Evolutionary conservation across 2,113 vertebrate genomes (phyloP).

Genomic region (Glaucidium brasilianum): DNA sequence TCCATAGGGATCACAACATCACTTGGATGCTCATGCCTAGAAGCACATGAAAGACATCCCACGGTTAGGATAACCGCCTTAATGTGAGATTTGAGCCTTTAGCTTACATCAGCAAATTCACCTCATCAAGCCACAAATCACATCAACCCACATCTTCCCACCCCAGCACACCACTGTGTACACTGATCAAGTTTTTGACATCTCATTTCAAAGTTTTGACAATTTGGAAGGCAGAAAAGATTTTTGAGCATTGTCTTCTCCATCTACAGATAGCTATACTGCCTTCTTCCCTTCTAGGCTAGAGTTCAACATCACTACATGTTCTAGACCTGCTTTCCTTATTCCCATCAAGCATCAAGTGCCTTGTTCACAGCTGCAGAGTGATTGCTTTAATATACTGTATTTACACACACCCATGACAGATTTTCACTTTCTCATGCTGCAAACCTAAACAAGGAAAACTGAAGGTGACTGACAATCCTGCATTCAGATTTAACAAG

Average conservation of each 20-base stretch:
- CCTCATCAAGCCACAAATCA: not conserved
- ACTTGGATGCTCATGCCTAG: not conserved
- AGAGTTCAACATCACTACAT: not conserved
- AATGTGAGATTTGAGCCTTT: not conserved
- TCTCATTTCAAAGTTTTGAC: not conserved
- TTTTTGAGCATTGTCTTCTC: not conserved
- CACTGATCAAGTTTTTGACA: not conserved
- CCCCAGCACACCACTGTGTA: not conserved
- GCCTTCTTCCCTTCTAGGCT: not conserved
- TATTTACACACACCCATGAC: not conserved
- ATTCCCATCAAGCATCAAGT: not conserved
- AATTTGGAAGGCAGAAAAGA: not conserved
- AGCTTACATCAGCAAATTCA: not conserved
- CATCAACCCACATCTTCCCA: not conserved
- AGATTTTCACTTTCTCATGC: not conserved
- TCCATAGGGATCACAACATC: not conserved
- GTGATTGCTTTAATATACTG: not conserved
- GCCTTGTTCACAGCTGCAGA: not conserved
- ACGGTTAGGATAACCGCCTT: not conserved
- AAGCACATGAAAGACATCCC: not conserved
- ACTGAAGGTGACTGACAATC: not conserved
- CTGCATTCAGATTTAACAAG: not conserved
- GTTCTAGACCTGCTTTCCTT: not conserved
- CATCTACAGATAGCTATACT: not conserved
- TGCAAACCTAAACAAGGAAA: constrained; percentile 20